Percentiles rank a stretch among this genome's conserved stretches.
These are phyloP conservation scores for Aspidapion aeneum DNA, from an alignment of 2,888 invertebrate species.

Conservation along the genomic window DNA sequence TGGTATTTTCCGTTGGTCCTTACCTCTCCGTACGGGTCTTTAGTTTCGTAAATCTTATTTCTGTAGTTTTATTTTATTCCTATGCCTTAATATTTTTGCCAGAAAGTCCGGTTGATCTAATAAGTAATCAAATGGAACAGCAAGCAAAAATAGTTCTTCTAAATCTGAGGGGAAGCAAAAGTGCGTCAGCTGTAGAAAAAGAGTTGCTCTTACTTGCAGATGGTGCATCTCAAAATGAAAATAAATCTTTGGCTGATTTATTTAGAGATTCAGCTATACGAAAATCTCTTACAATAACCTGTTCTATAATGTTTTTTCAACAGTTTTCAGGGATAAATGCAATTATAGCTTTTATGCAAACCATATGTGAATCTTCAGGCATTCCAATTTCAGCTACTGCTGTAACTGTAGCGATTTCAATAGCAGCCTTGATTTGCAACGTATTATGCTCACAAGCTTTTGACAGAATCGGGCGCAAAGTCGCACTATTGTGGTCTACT, in stretches of 20 bases:
- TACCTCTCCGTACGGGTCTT: slow-evolving; percentile 18
- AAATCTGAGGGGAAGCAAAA: slow-evolving; percentile 47
- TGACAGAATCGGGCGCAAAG: slow-evolving; percentile 70
- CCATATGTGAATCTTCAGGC: slow-evolving; percentile 57
- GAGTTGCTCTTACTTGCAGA: slow-evolving; percentile 27
- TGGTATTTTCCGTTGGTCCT: slow-evolving; percentile 67
- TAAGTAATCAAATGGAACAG: slow-evolving; percentile 40
- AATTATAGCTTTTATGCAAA: slow-evolving; percentile 71
- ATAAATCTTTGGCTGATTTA: slow-evolving; percentile 13
- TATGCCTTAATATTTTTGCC: slow-evolving; percentile 23
- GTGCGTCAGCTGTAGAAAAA: slow-evolving; percentile 19
- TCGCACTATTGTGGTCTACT: slow-evolving; percentile 67
- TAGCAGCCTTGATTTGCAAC: slow-evolving; percentile 70
- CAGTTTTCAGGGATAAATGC: slow-evolving; percentile 64
- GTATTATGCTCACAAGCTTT: slow-evolving; percentile 66
- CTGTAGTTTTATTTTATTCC: slow-evolving; percentile 20
- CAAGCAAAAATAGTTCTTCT: slow-evolving; percentile 63
- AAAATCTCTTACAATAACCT: slow-evolving; percentile 44
- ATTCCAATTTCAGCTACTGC: slow-evolving; percentile 52
- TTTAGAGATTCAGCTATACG: slow-evolving; percentile 18
- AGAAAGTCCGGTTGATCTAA: slow-evolving; percentile 30
- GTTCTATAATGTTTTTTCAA: slow-evolving; percentile 40
- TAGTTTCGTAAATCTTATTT: slow-evolving; percentile 20
- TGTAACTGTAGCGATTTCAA: slow-evolving; percentile 72
- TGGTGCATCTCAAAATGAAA: slow-evolving; percentile 2